These are phyloP conservation scores for Cryptoprocta ferox DNA, from an alignment of 2,797 vertebrate genomes.

Conservation along the genomic window DNA sequence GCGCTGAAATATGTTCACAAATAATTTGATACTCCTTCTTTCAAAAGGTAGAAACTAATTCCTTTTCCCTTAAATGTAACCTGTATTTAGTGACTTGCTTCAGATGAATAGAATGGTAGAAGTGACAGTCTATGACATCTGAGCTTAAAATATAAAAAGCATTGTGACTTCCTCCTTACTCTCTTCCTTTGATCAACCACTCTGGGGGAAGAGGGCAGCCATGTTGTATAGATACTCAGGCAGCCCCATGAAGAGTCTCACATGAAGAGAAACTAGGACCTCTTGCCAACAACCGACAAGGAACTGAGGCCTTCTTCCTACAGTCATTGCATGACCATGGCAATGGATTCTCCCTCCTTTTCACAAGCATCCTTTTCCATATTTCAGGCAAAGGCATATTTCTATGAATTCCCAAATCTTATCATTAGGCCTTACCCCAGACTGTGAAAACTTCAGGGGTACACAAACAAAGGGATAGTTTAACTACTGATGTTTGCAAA, in stretches of 20 bases:
- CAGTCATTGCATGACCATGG: background rate
- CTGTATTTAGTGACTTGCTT: background rate
- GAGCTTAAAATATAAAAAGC: background rate
- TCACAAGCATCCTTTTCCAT: background rate
- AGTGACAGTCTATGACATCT: background rate
- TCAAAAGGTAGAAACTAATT: background rate
- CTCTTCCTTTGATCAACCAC: background rate
- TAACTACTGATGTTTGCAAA: conserved; percentile 16
- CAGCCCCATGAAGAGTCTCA: background rate
- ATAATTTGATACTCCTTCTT: background rate
- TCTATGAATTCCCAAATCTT: conserved; percentile 1
- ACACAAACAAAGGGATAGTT: background rate
- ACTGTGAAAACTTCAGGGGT: background rate
- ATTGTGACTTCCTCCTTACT: background rate
- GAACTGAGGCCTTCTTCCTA: background rate
- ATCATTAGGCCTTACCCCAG: background rate
- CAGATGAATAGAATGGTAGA: background rate
- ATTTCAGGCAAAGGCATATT: background rate
- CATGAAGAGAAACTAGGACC: background rate
- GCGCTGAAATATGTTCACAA: background rate
- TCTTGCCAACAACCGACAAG: background rate
- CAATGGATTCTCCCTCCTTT: background rate
- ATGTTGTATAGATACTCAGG: background rate
- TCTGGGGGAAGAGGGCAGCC: background rate
- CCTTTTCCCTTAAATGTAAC: background rate